Conservation (phyloP, 2,888 invertebrate genomes). For the Cephus spinipes region DNA sequence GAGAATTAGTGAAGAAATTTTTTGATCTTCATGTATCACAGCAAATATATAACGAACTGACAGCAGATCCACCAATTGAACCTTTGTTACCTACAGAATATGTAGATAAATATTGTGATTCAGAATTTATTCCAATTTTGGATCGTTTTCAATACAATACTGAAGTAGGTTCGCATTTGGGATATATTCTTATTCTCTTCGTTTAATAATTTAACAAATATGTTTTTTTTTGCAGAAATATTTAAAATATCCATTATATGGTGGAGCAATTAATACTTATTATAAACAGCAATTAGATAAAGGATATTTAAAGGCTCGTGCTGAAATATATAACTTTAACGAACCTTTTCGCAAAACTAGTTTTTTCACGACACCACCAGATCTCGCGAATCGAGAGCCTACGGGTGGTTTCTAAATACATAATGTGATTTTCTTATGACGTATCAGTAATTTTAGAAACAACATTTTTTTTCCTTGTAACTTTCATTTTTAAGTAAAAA, state of each 20-base stretch:
- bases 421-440: not conserved
- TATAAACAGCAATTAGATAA: constrained; percentile 36
- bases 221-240: constrained; percentile 26
- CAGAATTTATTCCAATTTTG: constrained; percentile 28
- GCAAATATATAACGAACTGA: constrained; percentile 29
- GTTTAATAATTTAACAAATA: not conserved
- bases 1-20: constrained; percentile 35
- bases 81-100: constrained; percentile 29
- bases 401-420: constrained; percentile 28
- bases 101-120: constrained; percentile 31
- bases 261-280: constrained; percentile 25
- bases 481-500: not conserved
- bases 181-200: not conserved
- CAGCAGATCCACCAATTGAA: constrained; percentile 19
- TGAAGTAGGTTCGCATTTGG: constrained; percentile 20
- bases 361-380: constrained; percentile 31
- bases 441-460: not conserved
- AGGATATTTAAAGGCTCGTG: constrained; percentile 29
- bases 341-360: constrained; percentile 36
- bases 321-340: constrained; percentile 30
- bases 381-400: constrained; percentile 31
- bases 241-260: constrained; percentile 29
- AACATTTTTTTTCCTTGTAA: not conserved
- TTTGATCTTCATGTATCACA: constrained; percentile 30
- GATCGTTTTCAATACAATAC: constrained; percentile 27